Evolutionary conservation across 1,140 invertebrate species (phyloP), one percentile per base, ranked within the genome.

Genomic region (Ectropis grisescens): DNA sequence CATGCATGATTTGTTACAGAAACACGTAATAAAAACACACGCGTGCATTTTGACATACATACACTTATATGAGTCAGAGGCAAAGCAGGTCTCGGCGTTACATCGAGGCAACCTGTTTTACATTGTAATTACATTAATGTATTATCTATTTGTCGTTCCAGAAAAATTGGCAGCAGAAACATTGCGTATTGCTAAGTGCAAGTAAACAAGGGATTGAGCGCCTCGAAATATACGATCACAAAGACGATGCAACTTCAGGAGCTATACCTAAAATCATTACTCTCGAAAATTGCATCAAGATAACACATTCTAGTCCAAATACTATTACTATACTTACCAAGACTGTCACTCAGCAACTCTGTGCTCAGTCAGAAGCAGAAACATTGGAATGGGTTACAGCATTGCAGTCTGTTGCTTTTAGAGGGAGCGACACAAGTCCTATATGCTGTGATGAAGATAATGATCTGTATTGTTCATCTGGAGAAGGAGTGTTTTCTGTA

Each of bases 251-350:
- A 9, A 84, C 84, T 22, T 87, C 89, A 67, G 84, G 83, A 55
- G 82, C 85, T 23, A 84, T 86, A 33, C 86, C 87, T 25, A 90
- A 89, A 56, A 93, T 94, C 29, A 88, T 94, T 40, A 92, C 92
- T 1, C 80, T 94, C 22, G 91, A 93, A 81, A 91, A 93, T 64
- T 94, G 93, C 66, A 88, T 94, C 11, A 94, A 94, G 86, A 93
- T 95, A 60, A 88, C 88, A 23, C 85, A 87, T 68, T 83, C 85
- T 68, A 82, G 82, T 66, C 79, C 85, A 11, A 87, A 85, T 44
- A 82, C 79, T 33, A 88, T 89, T 37, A 83, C 82, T 41, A 85
- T 95, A 50, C 85, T 92, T 11, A 93, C 90, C 32, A 93, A 91
- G 75, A 87, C 87, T 30, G 82, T 81, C 9, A 85, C 85, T 8